Conservation (phyloP, 1,140 invertebrate species). For the Pectinophora gossypiella region DNA sequence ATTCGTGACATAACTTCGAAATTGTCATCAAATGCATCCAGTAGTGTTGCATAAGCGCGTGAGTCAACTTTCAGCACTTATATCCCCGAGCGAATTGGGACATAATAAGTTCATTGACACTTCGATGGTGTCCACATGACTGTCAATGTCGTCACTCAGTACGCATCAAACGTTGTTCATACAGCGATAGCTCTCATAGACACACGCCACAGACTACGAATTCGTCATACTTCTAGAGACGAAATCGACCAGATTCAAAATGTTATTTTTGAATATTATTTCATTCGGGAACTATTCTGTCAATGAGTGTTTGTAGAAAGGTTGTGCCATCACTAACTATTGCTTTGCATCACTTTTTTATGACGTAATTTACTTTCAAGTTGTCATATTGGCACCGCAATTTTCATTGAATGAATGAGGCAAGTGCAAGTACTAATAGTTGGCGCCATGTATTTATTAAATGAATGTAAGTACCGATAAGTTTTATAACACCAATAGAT, state of each 20-base stretch:
- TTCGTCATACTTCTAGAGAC: too few relatives aligned
- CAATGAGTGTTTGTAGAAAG: conserved; percentile 8
- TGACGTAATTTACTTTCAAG: neutral
- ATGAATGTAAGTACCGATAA: conserved; percentile 31
- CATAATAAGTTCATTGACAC: conserved; percentile 43
- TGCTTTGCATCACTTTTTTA: conserved; percentile 16
- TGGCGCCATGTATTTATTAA: conserved; percentile 42
- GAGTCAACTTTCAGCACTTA: conserved; percentile 20
- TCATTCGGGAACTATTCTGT: too few relatives aligned
- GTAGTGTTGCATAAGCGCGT: neutral
- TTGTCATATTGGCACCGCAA: neutral
- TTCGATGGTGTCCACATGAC: conserved; percentile 37
- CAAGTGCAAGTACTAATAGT: conserved; percentile 4
- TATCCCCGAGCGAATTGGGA: conserved; percentile 32
- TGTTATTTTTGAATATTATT: too few relatives aligned
- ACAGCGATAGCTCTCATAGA: neutral
- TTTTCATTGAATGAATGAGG: neutral
- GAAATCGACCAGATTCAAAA: too few relatives aligned
- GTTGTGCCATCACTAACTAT: conserved; percentile 27
- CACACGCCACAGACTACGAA: conserved; percentile 16
- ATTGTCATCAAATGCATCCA: too few relatives aligned
- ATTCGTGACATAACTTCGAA: too few relatives aligned
- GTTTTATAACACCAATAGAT: neutral
- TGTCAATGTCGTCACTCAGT: conserved; percentile 37
- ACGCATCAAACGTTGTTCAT: conserved; percentile 3